phyloP scores from a whole-genome alignment of 2,797 vertebrate genomes.

The Triplophysa bombifrons region DNA sequence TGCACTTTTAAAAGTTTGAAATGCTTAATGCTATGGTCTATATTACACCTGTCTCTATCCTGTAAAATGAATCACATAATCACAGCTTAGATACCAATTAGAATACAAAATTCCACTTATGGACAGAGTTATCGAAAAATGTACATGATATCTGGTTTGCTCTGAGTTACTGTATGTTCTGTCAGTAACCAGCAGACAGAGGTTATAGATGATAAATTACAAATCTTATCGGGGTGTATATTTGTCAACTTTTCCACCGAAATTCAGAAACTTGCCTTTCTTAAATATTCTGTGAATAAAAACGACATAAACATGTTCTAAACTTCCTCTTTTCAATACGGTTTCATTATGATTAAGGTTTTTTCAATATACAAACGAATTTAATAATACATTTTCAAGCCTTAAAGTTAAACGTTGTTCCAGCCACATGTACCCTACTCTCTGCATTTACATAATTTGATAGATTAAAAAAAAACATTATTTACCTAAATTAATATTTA shows the following conservation, averaged over 20 bases:
- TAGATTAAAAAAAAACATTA: not conserved
- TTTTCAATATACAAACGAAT: too few relatives aligned
- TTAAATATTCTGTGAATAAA: too few relatives aligned
- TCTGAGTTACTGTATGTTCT: constrained; percentile 3
- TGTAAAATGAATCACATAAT: not conserved
- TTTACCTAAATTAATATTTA: not conserved
- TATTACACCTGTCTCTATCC: not conserved
- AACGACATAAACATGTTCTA: too few relatives aligned
- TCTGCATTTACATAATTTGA: too few relatives aligned
- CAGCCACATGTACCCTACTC: not conserved
- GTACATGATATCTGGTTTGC: constrained; percentile 47
- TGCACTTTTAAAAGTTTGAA: too few relatives aligned
- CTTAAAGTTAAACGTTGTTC: constrained; percentile 19
- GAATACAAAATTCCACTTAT: not conserved
- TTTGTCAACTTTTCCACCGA: too few relatives aligned
- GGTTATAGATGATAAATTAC: not conserved
- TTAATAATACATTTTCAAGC: not conserved
- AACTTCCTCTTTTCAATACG: too few relatives aligned
- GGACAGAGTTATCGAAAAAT: not conserved
- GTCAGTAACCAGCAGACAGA: constrained; percentile 10
- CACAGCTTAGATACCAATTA: not conserved
- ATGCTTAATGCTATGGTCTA: not conserved
- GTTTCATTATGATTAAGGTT: too few relatives aligned
- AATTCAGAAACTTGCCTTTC: too few relatives aligned
- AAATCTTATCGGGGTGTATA: too few relatives aligned